Base-by-base conservation (phyloP, 92 coral and sea anemone species). In the Phymanthus crucifer region DNA sequence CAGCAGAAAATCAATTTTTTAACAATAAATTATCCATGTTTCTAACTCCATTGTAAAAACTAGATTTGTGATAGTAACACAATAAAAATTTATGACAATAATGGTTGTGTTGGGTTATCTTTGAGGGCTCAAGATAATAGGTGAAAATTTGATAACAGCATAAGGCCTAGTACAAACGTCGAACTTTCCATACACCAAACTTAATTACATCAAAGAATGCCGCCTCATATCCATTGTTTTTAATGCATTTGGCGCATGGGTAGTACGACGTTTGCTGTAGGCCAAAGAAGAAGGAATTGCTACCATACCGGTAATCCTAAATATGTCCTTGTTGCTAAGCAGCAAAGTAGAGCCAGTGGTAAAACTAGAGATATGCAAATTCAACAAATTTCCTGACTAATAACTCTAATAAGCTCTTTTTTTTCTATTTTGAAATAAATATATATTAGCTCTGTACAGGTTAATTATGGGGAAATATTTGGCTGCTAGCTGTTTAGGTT, bases 11-110 rank as follows among this genome's bases (percentile, higher is more conserved):
- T 23, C 40, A 76, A 74, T 74, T 76, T 76, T 76, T 76, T 76
- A 47, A 54, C 10, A 56, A 58, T 33, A 48, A 76, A 76, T 66
- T 32, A 36, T 76, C 70, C 47, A 76, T 76, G 58, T 76, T 76
- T 76, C 58, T 71, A 27, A 76, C 50, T 76, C 35, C 48, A 54
- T 54, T 47, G 47, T 54, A 56, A 76, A 27, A 8, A 61, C 19
- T 29, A 27, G 14, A 61, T 61, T 61, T 61, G 68, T 24, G 13
- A 61, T 6, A 61, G 68, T 61, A 54, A 54, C 64, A n/a, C 64
- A 61, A 61, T 61, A 61, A 61, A 38, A 61, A 27, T 61, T 61
- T 61, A 61, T 27, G 33, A 61, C 1, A 61, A 61, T n/a, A 24
- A 61, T 61, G 14, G 14, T 61, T 61, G 32, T 61, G 48, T 43